Percentiles rank a stretch among this genome's conserved stretches.
phyloP scores from a whole-genome alignment of 2,113 vertebrate genomes.

The Laticauda laticaudata region DNA sequence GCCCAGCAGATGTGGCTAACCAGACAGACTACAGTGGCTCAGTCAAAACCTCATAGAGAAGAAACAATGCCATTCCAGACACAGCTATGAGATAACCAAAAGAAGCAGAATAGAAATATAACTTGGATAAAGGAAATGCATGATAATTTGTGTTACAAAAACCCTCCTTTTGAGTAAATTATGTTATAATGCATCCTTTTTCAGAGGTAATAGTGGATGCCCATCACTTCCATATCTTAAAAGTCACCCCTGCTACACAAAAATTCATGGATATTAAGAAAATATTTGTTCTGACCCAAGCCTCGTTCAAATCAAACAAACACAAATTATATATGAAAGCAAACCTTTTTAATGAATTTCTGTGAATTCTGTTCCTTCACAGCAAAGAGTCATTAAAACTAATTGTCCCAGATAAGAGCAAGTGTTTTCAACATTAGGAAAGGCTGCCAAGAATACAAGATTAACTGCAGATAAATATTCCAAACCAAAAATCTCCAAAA shows the following conservation, averaged over 20 bases:
- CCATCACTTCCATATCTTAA: neutral
- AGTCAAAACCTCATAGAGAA: neutral
- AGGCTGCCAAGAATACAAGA: too few relatives aligned
- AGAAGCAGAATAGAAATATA: neutral
- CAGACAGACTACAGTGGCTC: neutral
- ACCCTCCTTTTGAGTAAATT: neutral
- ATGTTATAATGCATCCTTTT: neutral
- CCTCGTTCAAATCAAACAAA: too few relatives aligned
- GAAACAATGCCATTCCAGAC: neutral
- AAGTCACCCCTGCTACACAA: neutral
- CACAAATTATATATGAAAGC: too few relatives aligned
- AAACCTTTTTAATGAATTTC: too few relatives aligned
- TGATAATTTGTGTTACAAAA: too few relatives aligned
- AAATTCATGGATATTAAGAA: neutral
- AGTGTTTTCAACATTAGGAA: too few relatives aligned
- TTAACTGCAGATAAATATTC: too few relatives aligned
- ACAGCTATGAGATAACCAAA: neutral
- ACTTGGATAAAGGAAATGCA: neutral
- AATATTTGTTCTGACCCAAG: neutral
- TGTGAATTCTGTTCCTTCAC: too few relatives aligned
- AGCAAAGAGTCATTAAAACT: too few relatives aligned
- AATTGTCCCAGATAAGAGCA: too few relatives aligned
- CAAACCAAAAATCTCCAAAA: too few relatives aligned
- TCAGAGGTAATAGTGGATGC: neutral
- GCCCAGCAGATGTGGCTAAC: neutral